Percentiles rank a stretch among this genome's conserved stretches.
Conservation (phyloP, 2,797 vertebrate species). For the Karalla daura region DNA sequence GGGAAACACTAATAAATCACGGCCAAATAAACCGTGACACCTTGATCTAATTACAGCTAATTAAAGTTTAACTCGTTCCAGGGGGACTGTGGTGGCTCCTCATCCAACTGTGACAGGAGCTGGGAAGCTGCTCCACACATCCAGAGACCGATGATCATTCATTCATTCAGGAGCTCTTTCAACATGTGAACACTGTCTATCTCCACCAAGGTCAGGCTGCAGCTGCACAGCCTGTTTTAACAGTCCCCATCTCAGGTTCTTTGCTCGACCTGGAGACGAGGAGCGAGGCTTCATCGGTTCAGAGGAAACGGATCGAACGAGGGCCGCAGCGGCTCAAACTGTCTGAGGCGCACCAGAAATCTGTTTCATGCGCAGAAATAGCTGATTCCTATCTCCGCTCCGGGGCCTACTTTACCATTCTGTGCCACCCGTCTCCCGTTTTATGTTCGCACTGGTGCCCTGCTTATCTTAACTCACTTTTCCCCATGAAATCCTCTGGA, state of each 20-base stretch:
- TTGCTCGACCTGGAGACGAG: too few relatives aligned
- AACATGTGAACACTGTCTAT: too few relatives aligned
- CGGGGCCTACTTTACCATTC: slow-evolving; percentile 39
- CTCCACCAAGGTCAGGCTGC: too few relatives aligned
- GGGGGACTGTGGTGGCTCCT: neutral
- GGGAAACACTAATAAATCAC: slow-evolving; percentile 50
- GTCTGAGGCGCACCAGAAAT: slow-evolving; percentile 29
- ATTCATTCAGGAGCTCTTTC: too few relatives aligned
- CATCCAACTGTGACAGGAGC: too few relatives aligned
- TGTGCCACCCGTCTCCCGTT: slow-evolving; percentile 25
- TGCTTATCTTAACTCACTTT: slow-evolving; percentile 56
- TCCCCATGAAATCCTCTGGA: slow-evolving; percentile 39
- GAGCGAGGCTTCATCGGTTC: neutral
- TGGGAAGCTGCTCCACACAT: too few relatives aligned
- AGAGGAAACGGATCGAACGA: neutral
- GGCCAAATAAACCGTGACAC: slow-evolving; percentile 35
- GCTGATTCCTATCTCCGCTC: slow-evolving; percentile 45
- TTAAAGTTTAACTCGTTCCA: slow-evolving; percentile 18
- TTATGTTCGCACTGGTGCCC: slow-evolving; percentile 30
- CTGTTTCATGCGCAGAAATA: slow-evolving; percentile 49
- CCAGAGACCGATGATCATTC: too few relatives aligned
- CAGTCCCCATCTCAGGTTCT: too few relatives aligned
- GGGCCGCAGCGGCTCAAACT: slow-evolving; percentile 13
- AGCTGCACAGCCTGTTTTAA: too few relatives aligned
- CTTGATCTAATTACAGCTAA: slow-evolving; percentile 40